phyloP scores from a whole-genome alignment of 2,113 vertebrate genomes.

The Merops nubicus region DNA sequence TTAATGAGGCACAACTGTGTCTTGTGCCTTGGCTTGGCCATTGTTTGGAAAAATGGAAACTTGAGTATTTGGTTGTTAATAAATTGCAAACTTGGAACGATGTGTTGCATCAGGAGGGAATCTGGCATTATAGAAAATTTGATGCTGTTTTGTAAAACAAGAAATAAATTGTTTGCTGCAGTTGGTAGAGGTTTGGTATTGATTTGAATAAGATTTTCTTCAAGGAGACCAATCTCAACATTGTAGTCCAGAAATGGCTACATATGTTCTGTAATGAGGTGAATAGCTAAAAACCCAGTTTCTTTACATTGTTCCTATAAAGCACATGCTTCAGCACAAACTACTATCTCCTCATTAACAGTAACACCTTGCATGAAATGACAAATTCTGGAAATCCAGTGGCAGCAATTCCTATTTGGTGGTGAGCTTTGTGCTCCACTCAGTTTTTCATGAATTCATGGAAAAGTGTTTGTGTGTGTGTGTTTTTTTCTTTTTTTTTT shows the following conservation, averaged over 20 bases:
- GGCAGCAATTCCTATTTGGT: background rate
- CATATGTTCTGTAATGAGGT: background rate
- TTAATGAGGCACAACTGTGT: background rate
- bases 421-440: background rate
- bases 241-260: background rate
- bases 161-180: background rate
- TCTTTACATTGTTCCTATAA: no score
- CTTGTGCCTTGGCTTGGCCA: background rate
- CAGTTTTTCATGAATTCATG: background rate
- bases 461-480: background rate
- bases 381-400: background rate
- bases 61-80: background rate
- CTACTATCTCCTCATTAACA: background rate
- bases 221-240: background rate
- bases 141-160: background rate
- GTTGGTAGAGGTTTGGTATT: background rate
- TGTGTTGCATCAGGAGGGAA: background rate
- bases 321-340: no score
- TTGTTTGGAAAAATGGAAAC: background rate
- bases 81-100: background rate
- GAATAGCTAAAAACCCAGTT: background rate
- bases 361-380: background rate
- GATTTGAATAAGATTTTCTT: background rate
- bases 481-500: background rate
- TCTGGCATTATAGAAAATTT: background rate